Evolutionary conservation across 2,888 invertebrate species (phyloP), one percentile per base, ranked within the genome.

Genomic region (Drosophila rellima): DNA sequence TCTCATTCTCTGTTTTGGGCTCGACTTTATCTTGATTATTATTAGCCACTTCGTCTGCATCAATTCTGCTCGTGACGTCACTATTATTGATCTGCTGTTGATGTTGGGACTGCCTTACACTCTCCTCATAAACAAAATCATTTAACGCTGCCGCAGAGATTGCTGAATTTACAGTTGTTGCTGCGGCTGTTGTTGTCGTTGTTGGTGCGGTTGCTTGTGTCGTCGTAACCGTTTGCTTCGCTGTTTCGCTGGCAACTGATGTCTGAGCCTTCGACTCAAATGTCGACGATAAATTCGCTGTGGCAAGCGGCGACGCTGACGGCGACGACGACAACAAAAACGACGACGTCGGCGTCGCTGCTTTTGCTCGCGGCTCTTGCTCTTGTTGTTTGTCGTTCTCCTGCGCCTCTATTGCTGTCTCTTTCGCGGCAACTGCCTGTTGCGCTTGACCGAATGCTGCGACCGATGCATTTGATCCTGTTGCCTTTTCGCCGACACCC

Each of bases 201-300:
- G 65, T 45, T 75, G 56, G 66, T 59, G 67, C 67, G 68, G 70
- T 63, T 75, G 72, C 66, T 61, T 61, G 44, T 74, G 48, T 68
- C 56, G 44, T 47, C 44, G 60, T 45, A 55, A 62, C 67, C 59
- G 75, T 83, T 84, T 91, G 90, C 88, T 85, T 91, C 78, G 92
- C 82, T 86, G 90, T 83, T 89, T 91, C 92, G 83, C 88, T 92
- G 82, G 83, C 90, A 91, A 92, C 91, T 92, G 92, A 91, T 89
- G 90, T 80, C 73, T 81, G 89, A 91, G 90, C 85, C 90, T 85
- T 85, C 67, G 82, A 81, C 90, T 83, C 85, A 82, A 89, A 86
- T 89, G 90, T 82, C 77, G 80, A 72, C 73, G 89, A 88, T 80
- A 78, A 83, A 78, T 90, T 81, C 76, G 88, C 77, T 71, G 86